phyloP scores from a whole-genome alignment of 2,888 invertebrate genomes.

The Lithophane ornitopus region DNA sequence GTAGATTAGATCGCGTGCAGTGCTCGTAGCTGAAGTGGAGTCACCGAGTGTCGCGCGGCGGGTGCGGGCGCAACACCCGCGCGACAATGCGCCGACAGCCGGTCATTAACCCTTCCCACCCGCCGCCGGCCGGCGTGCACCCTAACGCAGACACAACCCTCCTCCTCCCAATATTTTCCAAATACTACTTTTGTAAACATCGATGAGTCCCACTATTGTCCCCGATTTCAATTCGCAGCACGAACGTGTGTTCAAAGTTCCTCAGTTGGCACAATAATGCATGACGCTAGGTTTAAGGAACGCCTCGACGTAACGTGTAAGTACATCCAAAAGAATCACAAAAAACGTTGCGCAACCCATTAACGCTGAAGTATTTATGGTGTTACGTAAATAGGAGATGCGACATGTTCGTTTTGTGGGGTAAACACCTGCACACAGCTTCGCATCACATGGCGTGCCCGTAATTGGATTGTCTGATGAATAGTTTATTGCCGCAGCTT shows the following conservation, averaged over 20 bases:
- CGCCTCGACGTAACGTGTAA: slow-evolving; percentile 29
- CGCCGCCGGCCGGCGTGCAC: slow-evolving; percentile 66
- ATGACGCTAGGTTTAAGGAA: slow-evolving; percentile 26
- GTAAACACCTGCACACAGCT: slow-evolving; percentile 32
- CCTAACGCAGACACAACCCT: slow-evolving; percentile 70
- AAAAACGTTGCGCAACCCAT: slow-evolving; percentile 56
- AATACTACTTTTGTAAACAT: slow-evolving; percentile 57
- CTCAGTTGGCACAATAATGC: slow-evolving; percentile 10
- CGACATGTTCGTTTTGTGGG: slow-evolving; percentile 41
- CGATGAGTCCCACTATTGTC: slow-evolving; percentile 21
- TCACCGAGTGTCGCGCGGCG: slow-evolving; percentile 36
- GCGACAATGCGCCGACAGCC: slow-evolving; percentile 71
- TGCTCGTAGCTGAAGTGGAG: slow-evolving; percentile 58
- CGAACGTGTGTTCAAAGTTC: not conserved
- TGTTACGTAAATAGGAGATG: slow-evolving; percentile 54
- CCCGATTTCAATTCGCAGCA: slow-evolving; percentile 13
- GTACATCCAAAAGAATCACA: slow-evolving; percentile 41
- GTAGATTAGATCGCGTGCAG: slow-evolving; percentile 63
- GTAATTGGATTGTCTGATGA: slow-evolving; percentile 28
- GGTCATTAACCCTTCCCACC: slow-evolving; percentile 78
- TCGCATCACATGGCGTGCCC: slow-evolving; percentile 23
- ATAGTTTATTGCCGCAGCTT: slow-evolving; percentile 33
- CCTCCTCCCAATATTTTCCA: slow-evolving; percentile 42
- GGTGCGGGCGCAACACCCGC: slow-evolving; percentile 63
- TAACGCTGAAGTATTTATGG: slow-evolving; percentile 35